Conservation (phyloP, 2,888 invertebrate genomes). For the Sericinus montela region DNA sequence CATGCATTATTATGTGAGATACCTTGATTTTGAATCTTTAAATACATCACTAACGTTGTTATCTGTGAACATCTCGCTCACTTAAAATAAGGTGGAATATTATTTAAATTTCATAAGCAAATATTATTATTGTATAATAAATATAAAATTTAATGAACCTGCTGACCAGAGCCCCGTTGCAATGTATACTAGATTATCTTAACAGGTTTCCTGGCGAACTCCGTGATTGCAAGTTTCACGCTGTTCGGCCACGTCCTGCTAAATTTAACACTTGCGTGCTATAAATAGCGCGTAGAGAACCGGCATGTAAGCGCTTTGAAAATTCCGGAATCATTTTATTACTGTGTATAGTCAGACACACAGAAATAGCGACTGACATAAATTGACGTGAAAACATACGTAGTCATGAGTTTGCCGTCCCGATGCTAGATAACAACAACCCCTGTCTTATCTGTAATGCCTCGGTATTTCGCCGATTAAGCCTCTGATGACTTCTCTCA, state of each 20-base stretch:
- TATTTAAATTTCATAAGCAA: too few species aligned
- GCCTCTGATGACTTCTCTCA: too few species aligned
- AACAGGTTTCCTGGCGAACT: conserved; percentile 2
- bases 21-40: too few species aligned
- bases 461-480: too few species aligned
- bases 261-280: conserved; percentile 8
- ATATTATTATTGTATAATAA: too few species aligned
- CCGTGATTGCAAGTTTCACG: background rate
- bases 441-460: too few species aligned
- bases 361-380: background rate
- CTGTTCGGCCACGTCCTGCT: conserved; percentile 3
- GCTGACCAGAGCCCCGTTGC: background rate
- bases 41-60: too few species aligned
- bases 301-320: background rate
- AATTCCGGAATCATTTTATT: background rate
- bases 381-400: background rate
- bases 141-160: background rate
- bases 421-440: too few species aligned
- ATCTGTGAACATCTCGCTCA: too few species aligned
- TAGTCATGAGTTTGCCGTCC: background rate
- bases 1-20: too few species aligned
- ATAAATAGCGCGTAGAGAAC: background rate
- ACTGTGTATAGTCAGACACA: background rate
- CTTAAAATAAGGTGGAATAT: too few species aligned
- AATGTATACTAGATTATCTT: background rate